Evolutionary conservation across 2,797 vertebrate genomes (phyloP), one percentile per base, ranked within the genome.

Genomic region (Rhadinocentrus ornatus): DNA sequence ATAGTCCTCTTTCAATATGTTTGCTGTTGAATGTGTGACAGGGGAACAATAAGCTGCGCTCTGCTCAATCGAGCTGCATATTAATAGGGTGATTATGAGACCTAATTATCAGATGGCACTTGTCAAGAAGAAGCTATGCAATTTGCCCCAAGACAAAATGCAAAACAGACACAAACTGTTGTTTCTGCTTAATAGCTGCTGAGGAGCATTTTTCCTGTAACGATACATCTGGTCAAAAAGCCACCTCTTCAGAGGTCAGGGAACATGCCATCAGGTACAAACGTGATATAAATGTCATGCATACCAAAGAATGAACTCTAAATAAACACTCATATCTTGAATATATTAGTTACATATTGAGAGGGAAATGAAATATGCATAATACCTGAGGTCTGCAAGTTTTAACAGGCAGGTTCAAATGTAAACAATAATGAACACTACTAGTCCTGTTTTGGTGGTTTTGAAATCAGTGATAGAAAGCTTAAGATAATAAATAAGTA

Each of bases 21-120:
- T 61, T 75, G 11, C 69, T 48, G 75, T 68, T 68, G 71, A 66
- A 48, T 9, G 20, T n/a, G 44, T 71, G 76, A 73, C 80, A 44
- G 57, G 83, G 82, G 88, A 87, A 90, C 86, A 86, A 89, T 84
- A 73, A 79, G 69, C 78, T 73, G 73, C 48, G 81, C 83, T 83
- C 80, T 78, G 82, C 86, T 88, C 89, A 84, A 85, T 88, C 84
- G 84, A 87, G 84, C 86, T 91, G 90, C 82, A 92, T 92, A 91
- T 87, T 91, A 91, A 93, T 89, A 53, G 77, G 76, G 61, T 88
- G 88, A 92, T 93, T 92, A 91, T 80, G 88, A 89, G 78, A 64
- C 81, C 87, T 90, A 92, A 93, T 92, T 93, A 90, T 92, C 89
- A 91, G 88, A 93, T 89, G 85, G 82, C 85, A 86, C 88, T 90